These are phyloP conservation scores for Dynastes maya DNA, from an alignment of 2,888 invertebrate genomes.

Conservation along the genomic window DNA sequence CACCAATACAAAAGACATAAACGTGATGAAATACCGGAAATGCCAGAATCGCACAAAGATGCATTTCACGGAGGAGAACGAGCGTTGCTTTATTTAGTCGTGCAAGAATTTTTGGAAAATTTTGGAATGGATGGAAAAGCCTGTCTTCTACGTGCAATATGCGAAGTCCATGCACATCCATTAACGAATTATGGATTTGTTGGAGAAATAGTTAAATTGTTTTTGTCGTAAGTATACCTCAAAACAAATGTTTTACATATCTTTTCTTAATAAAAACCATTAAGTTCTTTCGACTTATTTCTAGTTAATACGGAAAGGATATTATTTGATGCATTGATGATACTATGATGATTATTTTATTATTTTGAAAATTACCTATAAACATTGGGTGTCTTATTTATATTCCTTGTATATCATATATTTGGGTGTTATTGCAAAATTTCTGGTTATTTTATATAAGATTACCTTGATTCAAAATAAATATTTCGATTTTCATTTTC, in stretches of 20 bases:
- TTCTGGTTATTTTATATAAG: no score
- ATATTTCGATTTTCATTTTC: no score
- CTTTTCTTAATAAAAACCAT: not conserved
- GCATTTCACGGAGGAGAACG: constrained; percentile 88
- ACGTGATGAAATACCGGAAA: constrained; percentile 64
- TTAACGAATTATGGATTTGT: constrained; percentile 84
- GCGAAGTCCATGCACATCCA: constrained; percentile 88
- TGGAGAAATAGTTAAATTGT: constrained; percentile 87
- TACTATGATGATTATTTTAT: no score
- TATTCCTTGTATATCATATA: no score
- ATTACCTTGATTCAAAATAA: no score
- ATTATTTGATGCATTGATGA: no score
- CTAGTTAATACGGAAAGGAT: no score
- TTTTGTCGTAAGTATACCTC: constrained; percentile 81
- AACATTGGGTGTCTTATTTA: no score
- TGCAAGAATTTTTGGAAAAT: constrained; percentile 86
- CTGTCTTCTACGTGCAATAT: constrained; percentile 86
- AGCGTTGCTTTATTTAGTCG: constrained; percentile 83
- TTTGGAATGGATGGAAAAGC: constrained; percentile 89
- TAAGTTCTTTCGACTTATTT: not conserved
- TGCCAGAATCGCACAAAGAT: constrained; percentile 68
- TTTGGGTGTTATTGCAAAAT: no score
- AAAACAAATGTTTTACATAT: not conserved
- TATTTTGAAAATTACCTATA: no score
- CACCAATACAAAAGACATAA: constrained; percentile 67